These are phyloP conservation scores for Diarsia mendica DNA, from an alignment of 2,888 invertebrate species.

Conservation along the genomic window DNA sequence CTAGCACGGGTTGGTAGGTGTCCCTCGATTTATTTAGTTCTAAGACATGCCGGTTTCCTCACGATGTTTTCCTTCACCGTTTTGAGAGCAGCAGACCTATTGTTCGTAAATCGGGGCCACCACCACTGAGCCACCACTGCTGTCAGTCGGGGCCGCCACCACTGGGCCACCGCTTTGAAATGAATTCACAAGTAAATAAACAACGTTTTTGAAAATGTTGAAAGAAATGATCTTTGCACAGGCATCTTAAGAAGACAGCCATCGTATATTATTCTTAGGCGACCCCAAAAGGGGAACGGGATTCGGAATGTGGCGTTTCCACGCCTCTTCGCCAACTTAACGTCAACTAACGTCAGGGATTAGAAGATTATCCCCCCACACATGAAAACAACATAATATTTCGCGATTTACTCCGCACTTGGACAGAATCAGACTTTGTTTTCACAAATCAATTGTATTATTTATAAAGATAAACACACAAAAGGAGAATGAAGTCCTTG, in stretches of 20 bases:
- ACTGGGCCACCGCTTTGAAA: background rate
- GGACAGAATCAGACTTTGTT: slow-evolving; percentile 6
- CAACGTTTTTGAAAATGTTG: background rate
- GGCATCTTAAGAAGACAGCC: slow-evolving; percentile 7
- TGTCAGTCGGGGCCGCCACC: no score
- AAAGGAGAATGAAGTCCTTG: no score
- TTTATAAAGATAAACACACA: background rate
- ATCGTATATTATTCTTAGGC: slow-evolving; percentile 29
- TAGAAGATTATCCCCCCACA: slow-evolving; percentile 41
- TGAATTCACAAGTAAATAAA: background rate
- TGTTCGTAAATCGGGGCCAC: no score
- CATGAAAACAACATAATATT: slow-evolving; percentile 44
- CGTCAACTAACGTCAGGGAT: slow-evolving; percentile 53
- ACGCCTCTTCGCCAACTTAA: slow-evolving; percentile 42
- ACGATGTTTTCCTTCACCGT: no score
- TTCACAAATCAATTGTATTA: background rate
- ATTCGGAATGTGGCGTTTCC: slow-evolving; percentile 30
- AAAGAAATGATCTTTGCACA: background rate
- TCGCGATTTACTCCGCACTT: slow-evolving; percentile 16
- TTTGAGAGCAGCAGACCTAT: no score
- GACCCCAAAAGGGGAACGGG: slow-evolving; percentile 16
- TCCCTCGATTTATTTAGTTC: no score
- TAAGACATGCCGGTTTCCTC: no score
- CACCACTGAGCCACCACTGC: no score
- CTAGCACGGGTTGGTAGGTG: no score